phyloP scores from a whole-genome alignment of 2,888 invertebrate genomes.

The Plebejus anna region DNA sequence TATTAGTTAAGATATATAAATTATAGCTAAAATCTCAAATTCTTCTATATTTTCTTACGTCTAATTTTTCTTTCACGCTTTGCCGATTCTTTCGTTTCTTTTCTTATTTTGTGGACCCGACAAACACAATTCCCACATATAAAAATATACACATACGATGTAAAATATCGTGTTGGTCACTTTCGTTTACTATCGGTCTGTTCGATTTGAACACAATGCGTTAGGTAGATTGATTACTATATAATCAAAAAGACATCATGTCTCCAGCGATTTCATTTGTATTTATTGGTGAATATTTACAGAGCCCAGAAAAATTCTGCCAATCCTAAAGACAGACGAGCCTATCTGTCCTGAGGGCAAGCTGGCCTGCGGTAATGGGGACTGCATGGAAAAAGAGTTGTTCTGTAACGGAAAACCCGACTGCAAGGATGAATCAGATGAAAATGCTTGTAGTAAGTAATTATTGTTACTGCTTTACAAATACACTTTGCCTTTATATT shows the following conservation, averaged over 20 bases:
- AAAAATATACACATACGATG: constrained; percentile 24
- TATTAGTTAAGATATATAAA: neutral
- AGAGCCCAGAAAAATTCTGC: constrained; percentile 94
- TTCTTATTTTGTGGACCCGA: constrained; percentile 41
- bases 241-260: neutral
- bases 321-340: constrained; percentile 94
- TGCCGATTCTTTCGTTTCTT: constrained; percentile 49
- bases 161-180: constrained; percentile 27
- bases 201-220: neutral
- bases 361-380: constrained; percentile 94
- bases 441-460: constrained; percentile 96
- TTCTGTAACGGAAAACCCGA: constrained; percentile 96
- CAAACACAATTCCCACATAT: constrained; percentile 18
- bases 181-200: neutral
- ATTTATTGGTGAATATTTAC: constrained; percentile 50
- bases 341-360: constrained; percentile 95
- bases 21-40: constrained; percentile 19
- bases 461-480: neutral
- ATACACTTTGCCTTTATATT: neutral
- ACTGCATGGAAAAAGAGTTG: constrained; percentile 93
- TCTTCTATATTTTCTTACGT: constrained; percentile 14
- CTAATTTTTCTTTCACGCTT: constrained; percentile 50
- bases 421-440: constrained; percentile 96
- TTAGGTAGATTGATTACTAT: constrained; percentile 11
- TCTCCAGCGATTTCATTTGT: neutral